Conservation (phyloP, 35 echinoderm and acorn worm species). For the Hemicentrotus pulcherrimus region DNA sequence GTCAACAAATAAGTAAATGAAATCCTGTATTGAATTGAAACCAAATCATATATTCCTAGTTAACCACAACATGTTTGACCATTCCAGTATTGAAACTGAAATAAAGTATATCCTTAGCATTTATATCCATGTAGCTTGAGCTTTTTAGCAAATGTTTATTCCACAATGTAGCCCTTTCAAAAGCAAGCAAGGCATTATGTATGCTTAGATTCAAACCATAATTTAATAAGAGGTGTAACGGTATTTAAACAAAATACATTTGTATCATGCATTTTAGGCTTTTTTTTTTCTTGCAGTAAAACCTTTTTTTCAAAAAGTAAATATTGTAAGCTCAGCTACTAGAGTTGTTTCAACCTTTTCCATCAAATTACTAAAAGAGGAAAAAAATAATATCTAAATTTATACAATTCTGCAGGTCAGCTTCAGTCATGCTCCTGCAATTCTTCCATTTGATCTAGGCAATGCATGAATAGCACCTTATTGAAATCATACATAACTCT, state of each 20-base stretch:
- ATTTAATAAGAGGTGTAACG: background rate
- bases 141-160: background rate
- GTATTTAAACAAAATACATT: background rate
- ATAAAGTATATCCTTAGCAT: constrained; percentile 21
- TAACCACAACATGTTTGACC: background rate
- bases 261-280: background rate
- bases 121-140: constrained; percentile 1
- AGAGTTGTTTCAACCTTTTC: background rate
- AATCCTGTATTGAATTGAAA: background rate
- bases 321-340: background rate
- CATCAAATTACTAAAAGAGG: background rate
- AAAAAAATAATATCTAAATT: background rate
- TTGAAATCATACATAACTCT: no score
- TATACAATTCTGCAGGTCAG: no score
- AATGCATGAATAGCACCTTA: no score
- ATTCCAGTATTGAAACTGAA: constrained; percentile 35
- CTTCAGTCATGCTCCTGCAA: no score
- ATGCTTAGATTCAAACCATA: background rate
- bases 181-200: background rate
- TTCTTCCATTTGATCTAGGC: no score
- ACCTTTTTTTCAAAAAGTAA: background rate
- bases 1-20: background rate
- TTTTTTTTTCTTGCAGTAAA: background rate
- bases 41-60: background rate
- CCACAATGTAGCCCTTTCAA: background rate